These are phyloP conservation scores for Tachina lurida DNA, from an alignment of 2,888 invertebrate genomes.

Conservation along the genomic window DNA sequence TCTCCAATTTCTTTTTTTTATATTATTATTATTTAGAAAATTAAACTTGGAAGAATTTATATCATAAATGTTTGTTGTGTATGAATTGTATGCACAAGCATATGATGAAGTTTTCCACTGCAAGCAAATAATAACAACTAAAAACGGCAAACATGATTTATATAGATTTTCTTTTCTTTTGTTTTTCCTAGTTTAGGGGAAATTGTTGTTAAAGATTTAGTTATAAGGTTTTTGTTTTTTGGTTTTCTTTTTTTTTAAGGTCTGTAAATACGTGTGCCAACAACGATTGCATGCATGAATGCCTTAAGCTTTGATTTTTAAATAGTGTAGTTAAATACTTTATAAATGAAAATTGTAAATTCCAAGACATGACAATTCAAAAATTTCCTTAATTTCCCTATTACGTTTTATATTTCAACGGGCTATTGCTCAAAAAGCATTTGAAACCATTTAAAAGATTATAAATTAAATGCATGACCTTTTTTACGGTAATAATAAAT, in stretches of 20 bases:
- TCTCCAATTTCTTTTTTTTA: neutral
- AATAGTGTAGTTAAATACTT: constrained; percentile 49
- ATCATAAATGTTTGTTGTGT: constrained; percentile 58
- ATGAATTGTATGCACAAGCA: neutral
- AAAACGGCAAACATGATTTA: constrained; percentile 66
- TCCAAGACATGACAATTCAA: constrained; percentile 57
- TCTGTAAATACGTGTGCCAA: constrained; percentile 68
- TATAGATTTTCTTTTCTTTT: constrained; percentile 6
- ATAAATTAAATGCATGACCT: neutral
- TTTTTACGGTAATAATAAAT: no score
- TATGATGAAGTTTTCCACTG: constrained; percentile 45
- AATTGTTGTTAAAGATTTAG: constrained; percentile 69
- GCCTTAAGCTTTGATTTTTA: constrained; percentile 56
- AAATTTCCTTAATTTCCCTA: constrained; percentile 60
- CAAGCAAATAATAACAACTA: constrained; percentile 36
- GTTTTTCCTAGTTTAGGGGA: constrained; percentile 51
- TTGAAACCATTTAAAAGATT: neutral
- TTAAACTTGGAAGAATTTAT: constrained; percentile 47
- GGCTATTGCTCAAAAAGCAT: no score
- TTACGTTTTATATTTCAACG: constrained; percentile 21
- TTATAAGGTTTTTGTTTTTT: constrained; percentile 38
- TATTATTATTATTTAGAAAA: constrained; percentile 30
- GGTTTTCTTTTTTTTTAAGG: neutral
- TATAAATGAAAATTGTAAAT: constrained; percentile 55
- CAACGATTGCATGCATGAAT: constrained; percentile 69